These are phyloP conservation scores for Scomber colias DNA, from an alignment of 2,113 vertebrate genomes.

Conservation along the genomic window DNA sequence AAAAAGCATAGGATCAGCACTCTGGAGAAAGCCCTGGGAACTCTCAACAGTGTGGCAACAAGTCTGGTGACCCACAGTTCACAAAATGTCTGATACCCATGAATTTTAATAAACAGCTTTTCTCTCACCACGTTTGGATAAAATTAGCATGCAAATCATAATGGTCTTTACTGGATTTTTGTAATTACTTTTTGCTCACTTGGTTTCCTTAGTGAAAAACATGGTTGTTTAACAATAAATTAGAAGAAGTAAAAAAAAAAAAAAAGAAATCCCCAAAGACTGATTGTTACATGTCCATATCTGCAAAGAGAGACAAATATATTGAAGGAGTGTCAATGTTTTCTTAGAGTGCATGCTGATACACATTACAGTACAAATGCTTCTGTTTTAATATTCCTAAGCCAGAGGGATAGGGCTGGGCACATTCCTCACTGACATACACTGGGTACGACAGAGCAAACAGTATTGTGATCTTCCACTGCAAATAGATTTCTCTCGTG, in stretches of 20 bases:
- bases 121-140: conserved; percentile 43
- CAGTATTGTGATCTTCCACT: conserved; percentile 15
- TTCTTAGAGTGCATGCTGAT: conserved; percentile 18
- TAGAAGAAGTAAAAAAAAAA: conserved; percentile 10
- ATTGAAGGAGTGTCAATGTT: conserved; percentile 31
- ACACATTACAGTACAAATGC: conserved; percentile 27
- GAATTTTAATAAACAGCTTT: conserved; percentile 64
- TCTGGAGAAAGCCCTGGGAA: conserved; percentile 56
- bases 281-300: conserved; percentile 47
- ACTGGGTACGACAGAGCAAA: conserved; percentile 37
- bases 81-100: conserved; percentile 11
- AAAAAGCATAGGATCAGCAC: conserved; percentile 42
- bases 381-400: conserved; percentile 44
- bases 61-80: conserved; percentile 37
- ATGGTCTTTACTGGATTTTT: conserved; percentile 41
- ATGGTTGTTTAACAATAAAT: conserved; percentile 44
- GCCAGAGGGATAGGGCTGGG: conserved; percentile 17
- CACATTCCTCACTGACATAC: conserved; percentile 28
- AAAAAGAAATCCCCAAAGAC: conserved; percentile 47
- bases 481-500: conserved; percentile 61
- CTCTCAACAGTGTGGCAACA: conserved; percentile 36
- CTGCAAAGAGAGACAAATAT: conserved; percentile 32
- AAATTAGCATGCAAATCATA: conserved; percentile 50
- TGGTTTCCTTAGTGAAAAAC: conserved; percentile 29
- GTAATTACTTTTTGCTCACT: conserved; percentile 51